Evolutionary conservation across 2,113 vertebrate species (phyloP).

Genomic region (Elephas maximus): DNA sequence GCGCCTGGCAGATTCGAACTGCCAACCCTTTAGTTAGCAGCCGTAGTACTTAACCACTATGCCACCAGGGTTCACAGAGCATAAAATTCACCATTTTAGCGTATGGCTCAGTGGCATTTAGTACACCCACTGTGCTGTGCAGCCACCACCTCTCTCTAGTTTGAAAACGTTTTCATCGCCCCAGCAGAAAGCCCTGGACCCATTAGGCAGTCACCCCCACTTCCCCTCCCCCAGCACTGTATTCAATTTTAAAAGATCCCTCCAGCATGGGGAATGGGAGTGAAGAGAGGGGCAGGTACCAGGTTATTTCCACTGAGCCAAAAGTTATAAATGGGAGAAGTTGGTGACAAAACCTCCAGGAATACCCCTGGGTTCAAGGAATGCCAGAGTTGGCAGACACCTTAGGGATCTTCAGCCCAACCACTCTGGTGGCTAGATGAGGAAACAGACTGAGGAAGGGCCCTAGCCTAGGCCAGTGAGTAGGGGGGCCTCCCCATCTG

Average conservation of each 20-base stretch:
- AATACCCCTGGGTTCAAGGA: background rate
- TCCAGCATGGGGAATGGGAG: background rate
- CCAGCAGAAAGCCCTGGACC: background rate
- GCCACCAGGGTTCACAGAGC: background rate
- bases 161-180: background rate
- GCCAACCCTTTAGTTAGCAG: too few relatives aligned
- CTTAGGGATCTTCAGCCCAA: background rate
- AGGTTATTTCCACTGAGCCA: background rate
- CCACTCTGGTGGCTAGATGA: too few relatives aligned
- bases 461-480: background rate
- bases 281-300: background rate
- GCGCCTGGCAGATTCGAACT: too few relatives aligned
- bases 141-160: rapidly evolving
- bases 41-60: too few relatives aligned
- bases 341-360: background rate
- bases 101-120: too few relatives aligned
- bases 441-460: background rate
- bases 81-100: too few relatives aligned
- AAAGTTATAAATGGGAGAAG: background rate
- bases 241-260: background rate
- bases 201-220: too few relatives aligned
- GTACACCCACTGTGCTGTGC: background rate
- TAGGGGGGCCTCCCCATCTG: background rate
- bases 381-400: background rate
- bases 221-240: background rate